Evolutionary conservation across 2,797 vertebrate genomes (phyloP), one percentile per base, ranked within the genome.

Genomic region (Enteromius fasciolatus): DNA sequence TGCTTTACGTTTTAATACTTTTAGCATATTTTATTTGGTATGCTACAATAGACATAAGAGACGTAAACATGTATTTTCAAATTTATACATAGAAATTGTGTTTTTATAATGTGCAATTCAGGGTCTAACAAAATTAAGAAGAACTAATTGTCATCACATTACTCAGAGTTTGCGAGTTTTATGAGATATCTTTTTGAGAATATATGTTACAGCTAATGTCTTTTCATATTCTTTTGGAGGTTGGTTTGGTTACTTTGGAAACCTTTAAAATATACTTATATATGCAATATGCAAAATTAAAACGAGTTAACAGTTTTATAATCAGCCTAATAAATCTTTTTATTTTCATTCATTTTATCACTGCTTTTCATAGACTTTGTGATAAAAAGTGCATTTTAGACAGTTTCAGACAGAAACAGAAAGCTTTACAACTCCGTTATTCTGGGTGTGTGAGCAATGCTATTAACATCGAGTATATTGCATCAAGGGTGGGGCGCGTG

Each of bases 401-500:
- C 52, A 18, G 15, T 59, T 76, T 76, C 41, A 36, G 18, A 80
- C 17, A 72, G 15, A 33, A 25, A 66, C 7, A 3, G 48, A 70
- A 20, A 9, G 76, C 18, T 28, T 76, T 46, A 46, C 57, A 76
- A 8, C 75, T 76, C 39, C 93, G 90, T 93, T 90, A 93, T 93
- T 91, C 92, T 93, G 92, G 93, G 92, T 94, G 93, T 94, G 92
- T 94, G 90, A 93, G 91, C 91, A 92, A 92, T 92, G 93, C 93
- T 95, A 94, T 94, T 94, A 94, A 94, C 94, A 94, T 95, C 94
- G 94, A 93, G 92, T 94, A 93, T 92, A 94, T 33, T 44, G 50
- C 72, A 8, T 46, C 91, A 94, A 94, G 93, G 93, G 90, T 92
- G 81, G 81, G 48, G 93, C 91, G 92, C 93, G 94, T 94, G 93